Evolutionary conservation across 1,140 invertebrate genomes (phyloP), one percentile per base, ranked within the genome.

Genomic region (Agrilus planipennis): DNA sequence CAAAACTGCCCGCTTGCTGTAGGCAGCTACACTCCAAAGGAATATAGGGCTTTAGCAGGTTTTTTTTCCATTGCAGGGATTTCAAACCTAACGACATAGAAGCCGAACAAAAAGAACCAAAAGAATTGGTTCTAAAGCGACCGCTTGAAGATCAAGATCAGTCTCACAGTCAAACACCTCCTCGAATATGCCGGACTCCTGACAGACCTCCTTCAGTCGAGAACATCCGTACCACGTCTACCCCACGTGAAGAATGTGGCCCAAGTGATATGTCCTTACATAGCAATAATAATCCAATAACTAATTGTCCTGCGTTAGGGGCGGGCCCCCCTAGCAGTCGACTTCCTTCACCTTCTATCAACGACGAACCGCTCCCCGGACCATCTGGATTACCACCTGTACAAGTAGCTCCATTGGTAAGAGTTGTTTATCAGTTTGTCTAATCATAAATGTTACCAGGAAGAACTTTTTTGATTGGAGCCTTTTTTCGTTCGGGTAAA

Each of bases 331-430:
- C 45, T 23, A 54, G 54, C 50, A 71, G 54, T 49, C 62, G 71
- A 44, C 58, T 70, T 54, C 67, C 77, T 41, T 76, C 77, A 51
- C 77, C 77, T 34, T n/a, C n/a, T n/a, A 70, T 76, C 52, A 74
- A 72, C 61, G 67, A 62, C 40, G 78, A 83, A 54, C 75, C 80
- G 14, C 66, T 84, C 34, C 78, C 78, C 44, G 82, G 76, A 46
- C 81, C 79, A 19, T 85, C 81, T 18, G 81, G 81, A 38, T 65
- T 87, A 50, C 78, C 81, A 29, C 84, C 84, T 28, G 81, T 86
- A 52, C 84, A 89, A 65, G 80, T 85, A 73, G 82, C 82, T 60
- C 84, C 84, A 61, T 72, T 89, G 68, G 84, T 89, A 64, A 78
- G 74, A n/a, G n/a, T n/a, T n/a, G n/a, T n/a, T n/a, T n/a, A n/a